phyloP scores from a whole-genome alignment of 2,888 invertebrate genomes.

The Carpatolechia fugitivella region DNA sequence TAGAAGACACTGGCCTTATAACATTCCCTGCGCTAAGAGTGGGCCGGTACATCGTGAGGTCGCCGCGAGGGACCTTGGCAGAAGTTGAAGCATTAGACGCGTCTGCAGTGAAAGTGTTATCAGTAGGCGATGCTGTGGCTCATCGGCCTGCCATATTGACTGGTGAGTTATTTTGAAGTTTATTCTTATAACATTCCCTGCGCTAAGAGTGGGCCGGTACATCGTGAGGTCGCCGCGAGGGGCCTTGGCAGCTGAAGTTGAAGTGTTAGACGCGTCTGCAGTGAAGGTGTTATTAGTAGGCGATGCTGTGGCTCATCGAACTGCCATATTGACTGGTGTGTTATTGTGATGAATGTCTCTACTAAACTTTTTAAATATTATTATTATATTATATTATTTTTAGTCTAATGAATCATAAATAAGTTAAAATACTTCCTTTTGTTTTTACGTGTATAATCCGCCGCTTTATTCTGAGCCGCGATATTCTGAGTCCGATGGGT shows the following conservation, averaged over 20 bases:
- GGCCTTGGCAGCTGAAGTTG: constrained; percentile 78
- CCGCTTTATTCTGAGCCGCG: too few relatives aligned
- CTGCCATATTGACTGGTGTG: constrained; percentile 86
- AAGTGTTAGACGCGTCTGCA: constrained; percentile 88
- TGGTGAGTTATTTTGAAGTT: constrained; percentile 55
- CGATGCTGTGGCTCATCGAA: constrained; percentile 88
- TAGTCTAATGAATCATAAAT: too few relatives aligned
- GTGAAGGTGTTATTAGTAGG: constrained; percentile 86
- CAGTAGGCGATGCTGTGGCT: constrained; percentile 87
- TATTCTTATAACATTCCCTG: constrained; percentile 48
- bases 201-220: constrained; percentile 86
- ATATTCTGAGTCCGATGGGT: too few relatives aligned
- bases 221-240: constrained; percentile 78
- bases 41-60: constrained; percentile 85
- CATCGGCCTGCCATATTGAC: constrained; percentile 90
- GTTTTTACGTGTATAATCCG: too few relatives aligned
- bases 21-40: constrained; percentile 88
- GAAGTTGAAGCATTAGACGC: constrained; percentile 90
- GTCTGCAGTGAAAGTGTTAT: constrained; percentile 83
- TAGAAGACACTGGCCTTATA: constrained; percentile 80
- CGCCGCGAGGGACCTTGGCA: constrained; percentile 55
- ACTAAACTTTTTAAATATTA: too few relatives aligned
- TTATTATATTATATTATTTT: too few relatives aligned
- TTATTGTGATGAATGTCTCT: too few relatives aligned
- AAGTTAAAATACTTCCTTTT: too few relatives aligned